Evolutionary conservation across 2,888 invertebrate genomes (phyloP).

Genomic region (Hololepta plana): DNA sequence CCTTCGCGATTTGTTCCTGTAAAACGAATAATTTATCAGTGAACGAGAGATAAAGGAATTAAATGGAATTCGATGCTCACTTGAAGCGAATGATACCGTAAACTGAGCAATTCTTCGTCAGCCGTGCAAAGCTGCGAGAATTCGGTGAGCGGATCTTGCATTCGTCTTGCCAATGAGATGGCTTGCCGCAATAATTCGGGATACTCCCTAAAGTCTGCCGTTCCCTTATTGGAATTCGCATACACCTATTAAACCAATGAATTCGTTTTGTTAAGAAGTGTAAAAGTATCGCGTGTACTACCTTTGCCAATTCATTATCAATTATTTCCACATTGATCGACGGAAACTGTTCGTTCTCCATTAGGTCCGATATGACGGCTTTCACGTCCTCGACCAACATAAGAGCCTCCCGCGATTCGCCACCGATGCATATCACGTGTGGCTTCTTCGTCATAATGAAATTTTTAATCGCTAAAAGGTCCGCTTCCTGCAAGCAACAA

Average conservation of each 20-base stretch:
- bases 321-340: slow-evolving; percentile 75
- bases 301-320: slow-evolving; percentile 82
- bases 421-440: slow-evolving; percentile 66
- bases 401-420: slow-evolving; percentile 75
- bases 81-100: slow-evolving; percentile 77
- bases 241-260: slow-evolving; percentile 36
- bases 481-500: slow-evolving; percentile 37
- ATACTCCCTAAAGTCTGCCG: slow-evolving; percentile 81
- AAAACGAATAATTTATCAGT: slow-evolving; percentile 3
- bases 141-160: slow-evolving; percentile 93
- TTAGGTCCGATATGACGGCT: slow-evolving; percentile 52
- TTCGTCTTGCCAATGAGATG: slow-evolving; percentile 74
- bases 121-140: slow-evolving; percentile 90
- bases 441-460: slow-evolving; percentile 85
- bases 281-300: slow-evolving; percentile 6
- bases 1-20: slow-evolving; percentile 63
- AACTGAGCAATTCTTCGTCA: slow-evolving; percentile 91
- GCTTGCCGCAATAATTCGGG: slow-evolving; percentile 83
- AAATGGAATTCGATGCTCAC: too few species aligned
- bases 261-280: slow-evolving; percentile 4
- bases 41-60: slow-evolving; percentile 24
- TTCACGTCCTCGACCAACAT: slow-evolving; percentile 64
- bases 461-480: slow-evolving; percentile 48
- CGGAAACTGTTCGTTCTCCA: slow-evolving; percentile 75
- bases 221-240: slow-evolving; percentile 75